phyloP scores from a whole-genome alignment of 2,888 invertebrate genomes.

The Apotomis turbidana region DNA sequence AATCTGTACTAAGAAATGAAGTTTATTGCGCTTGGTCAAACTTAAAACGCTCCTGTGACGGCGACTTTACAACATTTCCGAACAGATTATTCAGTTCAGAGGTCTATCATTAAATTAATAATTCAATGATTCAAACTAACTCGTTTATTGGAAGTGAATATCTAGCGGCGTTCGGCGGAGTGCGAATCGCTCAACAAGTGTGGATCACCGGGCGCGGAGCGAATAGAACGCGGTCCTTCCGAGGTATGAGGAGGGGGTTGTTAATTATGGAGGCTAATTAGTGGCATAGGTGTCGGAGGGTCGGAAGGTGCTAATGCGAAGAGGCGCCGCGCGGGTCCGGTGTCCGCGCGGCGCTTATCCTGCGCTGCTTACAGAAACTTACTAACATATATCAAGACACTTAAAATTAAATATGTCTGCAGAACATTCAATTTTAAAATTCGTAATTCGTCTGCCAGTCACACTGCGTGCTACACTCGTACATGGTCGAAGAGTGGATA shows the following conservation, averaged over 20 bases:
- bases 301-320: not conserved
- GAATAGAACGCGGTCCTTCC: not conserved
- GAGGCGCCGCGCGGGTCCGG: not conserved
- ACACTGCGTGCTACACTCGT: no score
- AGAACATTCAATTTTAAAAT: no score
- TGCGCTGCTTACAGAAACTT: no score
- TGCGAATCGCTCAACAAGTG: slow-evolving; percentile 2
- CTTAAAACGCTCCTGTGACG: no score
- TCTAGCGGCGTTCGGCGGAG: not conserved
- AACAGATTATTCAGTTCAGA: not conserved
- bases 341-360: not conserved
- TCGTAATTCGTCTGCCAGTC: no score
- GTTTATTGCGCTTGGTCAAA: no score
- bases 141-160: slow-evolving; percentile 3
- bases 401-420: no score
- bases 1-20: no score
- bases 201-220: not conserved
- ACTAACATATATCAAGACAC: no score
- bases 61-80: no score
- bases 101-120: not conserved
- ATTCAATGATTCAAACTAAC: slow-evolving; percentile 14
- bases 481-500: no score
- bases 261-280: slow-evolving; percentile 9
- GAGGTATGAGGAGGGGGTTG: not conserved
- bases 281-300: not conserved